A percentile compares a stretch with the other conserved stretches of the same genome.
Evolutionary conservation across 1,140 invertebrate genomes (phyloP).

Genomic region (Wasmannia auropunctata): DNA sequence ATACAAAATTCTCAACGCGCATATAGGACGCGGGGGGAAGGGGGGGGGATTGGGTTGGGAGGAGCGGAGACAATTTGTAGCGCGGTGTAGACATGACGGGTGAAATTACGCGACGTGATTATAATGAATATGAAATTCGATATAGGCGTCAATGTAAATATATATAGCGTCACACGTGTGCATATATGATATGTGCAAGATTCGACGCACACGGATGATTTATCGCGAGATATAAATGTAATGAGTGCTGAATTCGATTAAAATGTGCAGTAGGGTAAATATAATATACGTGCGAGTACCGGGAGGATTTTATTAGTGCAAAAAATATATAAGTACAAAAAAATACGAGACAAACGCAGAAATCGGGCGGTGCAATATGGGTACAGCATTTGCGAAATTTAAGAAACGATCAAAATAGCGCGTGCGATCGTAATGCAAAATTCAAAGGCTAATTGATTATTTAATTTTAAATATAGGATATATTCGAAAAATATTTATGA

Average conservation of each 20-base stretch:
- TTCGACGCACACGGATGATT: slow-evolving; percentile 6
- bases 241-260: neutral
- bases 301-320: neutral
- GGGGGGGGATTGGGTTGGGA: neutral
- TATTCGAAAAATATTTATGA: neutral
- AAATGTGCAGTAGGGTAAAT: slow-evolving; percentile 12
- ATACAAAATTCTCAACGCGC: slow-evolving; percentile 22
- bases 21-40: no score
- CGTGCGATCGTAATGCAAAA: neutral
- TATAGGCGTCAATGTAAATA: neutral
- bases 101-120: slow-evolving; percentile 8
- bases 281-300: neutral
- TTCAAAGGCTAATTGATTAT: neutral
- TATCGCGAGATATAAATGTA: neutral
- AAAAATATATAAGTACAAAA: neutral
- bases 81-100: neutral
- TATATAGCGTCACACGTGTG: neutral
- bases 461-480: neutral
- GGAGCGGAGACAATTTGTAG: neutral
- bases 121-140: slow-evolving; percentile 5
- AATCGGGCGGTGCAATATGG: neutral
- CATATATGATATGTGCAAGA: neutral
- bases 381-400: neutral
- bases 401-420: neutral
- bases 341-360: neutral